Conservation (phyloP, 2,113 vertebrate genomes). For the Chloropsis hardwickii region DNA sequence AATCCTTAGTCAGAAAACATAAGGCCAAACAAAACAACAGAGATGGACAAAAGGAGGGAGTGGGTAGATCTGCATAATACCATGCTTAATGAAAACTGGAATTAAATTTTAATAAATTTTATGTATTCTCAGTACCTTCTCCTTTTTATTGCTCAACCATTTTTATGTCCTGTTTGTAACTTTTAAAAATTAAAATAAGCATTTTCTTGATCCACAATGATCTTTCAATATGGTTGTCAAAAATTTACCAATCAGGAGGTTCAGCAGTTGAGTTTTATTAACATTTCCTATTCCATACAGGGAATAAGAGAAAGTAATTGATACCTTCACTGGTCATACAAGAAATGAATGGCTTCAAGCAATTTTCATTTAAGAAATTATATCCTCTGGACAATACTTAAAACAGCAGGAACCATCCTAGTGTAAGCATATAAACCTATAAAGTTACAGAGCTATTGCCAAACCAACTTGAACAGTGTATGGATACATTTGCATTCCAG, state of each 20-base stretch:
- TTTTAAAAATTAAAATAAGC: not conserved
- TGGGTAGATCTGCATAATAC: not conserved
- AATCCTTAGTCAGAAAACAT: not conserved
- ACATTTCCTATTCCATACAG: not conserved
- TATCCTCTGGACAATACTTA: conserved; percentile 37
- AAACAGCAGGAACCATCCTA: conserved; percentile 38
- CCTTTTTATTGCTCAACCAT: not conserved
- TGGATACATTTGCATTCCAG: conserved; percentile 10
- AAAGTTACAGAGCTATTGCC: conserved; percentile 33
- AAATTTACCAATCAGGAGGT: not conserved
- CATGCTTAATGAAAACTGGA: not conserved
- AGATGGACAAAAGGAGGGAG: not conserved
- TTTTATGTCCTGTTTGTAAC: not conserved
- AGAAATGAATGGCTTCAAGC: conserved; percentile 15
- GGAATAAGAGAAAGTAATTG: conserved; percentile 3
- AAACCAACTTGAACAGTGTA: conserved; percentile 5
- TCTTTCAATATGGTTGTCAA: not conserved
- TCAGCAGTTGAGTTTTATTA: conserved; percentile 23
- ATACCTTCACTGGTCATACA: not conserved
- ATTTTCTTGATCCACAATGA: not conserved
- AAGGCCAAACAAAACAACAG: not conserved
- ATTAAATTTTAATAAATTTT: not conserved
- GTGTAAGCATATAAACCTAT: conserved; percentile 40
- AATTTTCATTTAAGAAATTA: conserved; percentile 28
- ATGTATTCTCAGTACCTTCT: not conserved